phyloP scores from a whole-genome alignment of 1,140 invertebrate genomes.

The Cotesia typhae region DNA sequence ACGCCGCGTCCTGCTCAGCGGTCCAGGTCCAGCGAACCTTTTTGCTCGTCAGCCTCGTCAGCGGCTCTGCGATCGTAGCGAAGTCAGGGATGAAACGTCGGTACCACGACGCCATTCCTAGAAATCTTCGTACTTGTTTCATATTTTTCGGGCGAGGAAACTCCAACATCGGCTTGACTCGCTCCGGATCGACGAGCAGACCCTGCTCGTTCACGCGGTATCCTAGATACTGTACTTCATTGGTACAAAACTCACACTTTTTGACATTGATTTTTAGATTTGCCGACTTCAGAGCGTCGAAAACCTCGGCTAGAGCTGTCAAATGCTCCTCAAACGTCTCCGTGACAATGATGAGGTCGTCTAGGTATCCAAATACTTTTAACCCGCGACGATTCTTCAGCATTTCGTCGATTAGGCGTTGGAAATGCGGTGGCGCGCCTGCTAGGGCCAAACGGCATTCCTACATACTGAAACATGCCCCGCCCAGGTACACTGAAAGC shows the following conservation, averaged over 20 bases:
- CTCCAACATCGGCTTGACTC: background rate
- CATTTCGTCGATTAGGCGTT: too few relatives aligned
- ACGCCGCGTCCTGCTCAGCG: conserved; percentile 28
- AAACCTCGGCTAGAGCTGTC: too few relatives aligned
- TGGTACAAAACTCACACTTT: background rate
- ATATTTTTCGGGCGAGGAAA: background rate
- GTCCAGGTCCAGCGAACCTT: conserved; percentile 45
- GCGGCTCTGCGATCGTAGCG: conserved; percentile 45
- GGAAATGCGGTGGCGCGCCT: too few relatives aligned
- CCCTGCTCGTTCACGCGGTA: background rate
- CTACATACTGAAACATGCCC: too few relatives aligned
- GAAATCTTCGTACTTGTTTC: too few relatives aligned
- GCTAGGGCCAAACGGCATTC: too few relatives aligned
- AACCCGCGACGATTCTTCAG: too few relatives aligned
- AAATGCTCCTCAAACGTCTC: too few relatives aligned
- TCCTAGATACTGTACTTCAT: background rate
- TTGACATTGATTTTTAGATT: conserved; percentile 2
- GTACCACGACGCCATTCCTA: too few relatives aligned
- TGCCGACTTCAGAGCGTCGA: background rate
- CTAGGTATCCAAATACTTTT: too few relatives aligned
- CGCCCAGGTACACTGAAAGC: too few relatives aligned
- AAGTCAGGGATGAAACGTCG: conserved; percentile 41
- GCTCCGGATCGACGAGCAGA: background rate
- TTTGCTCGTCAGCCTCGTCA: conserved; percentile 49
- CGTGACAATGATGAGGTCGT: too few relatives aligned